Base-by-base conservation (phyloP, 2,113 vertebrate species). In the Eptatretus burgeri region DNA sequence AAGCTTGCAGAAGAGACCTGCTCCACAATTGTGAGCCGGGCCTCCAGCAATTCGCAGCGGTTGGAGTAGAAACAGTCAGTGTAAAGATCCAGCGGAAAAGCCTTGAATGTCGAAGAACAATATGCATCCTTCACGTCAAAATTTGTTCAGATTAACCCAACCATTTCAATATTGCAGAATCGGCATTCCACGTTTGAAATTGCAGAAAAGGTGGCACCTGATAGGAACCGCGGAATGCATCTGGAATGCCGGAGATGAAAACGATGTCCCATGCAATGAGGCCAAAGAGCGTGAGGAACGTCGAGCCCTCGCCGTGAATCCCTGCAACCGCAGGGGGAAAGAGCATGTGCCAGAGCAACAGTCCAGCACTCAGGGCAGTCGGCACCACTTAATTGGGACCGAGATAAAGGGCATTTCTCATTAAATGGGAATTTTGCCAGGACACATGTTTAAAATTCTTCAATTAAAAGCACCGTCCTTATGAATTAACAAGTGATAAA, bases 221-320 rank as follows among this genome's bases (percentile, higher is more conserved):
- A 71, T 84, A 91, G 1, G 78, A 72, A 13, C 81, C 88, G 69
- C 83, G 74, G 71, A 98, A 98, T 67, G 84, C 80, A 0, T 98
- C 89, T 0, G 82, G 77, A 64, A 93, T 67, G 7, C 73, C 78
- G 1, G 79, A 79, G 82, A 83, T 85, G 71, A 86, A 98, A 71
- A 94, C 71, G 2, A 86, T 64, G 63, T 96, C 86, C 87, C 89
- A 98, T 64, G 93, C 73, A 1, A 98, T 77, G 66, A 96, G 80
- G 9, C 78, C 80, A 66, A 75, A 88, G 14, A 98, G 69, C 0
- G 81, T 83, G 62, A 79, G 78, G 66, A 94, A 98, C 0, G 89
- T 94, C 5, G 85, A 83, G 1, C 87, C 87, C 71, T 98, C 91
- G 10, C 91, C 91, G 2, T 98, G 89, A 68, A 98, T 86, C 51